Evolutionary conservation across 2,888 invertebrate species (phyloP).

Genomic region (Ennomos fuscantarius): DNA sequence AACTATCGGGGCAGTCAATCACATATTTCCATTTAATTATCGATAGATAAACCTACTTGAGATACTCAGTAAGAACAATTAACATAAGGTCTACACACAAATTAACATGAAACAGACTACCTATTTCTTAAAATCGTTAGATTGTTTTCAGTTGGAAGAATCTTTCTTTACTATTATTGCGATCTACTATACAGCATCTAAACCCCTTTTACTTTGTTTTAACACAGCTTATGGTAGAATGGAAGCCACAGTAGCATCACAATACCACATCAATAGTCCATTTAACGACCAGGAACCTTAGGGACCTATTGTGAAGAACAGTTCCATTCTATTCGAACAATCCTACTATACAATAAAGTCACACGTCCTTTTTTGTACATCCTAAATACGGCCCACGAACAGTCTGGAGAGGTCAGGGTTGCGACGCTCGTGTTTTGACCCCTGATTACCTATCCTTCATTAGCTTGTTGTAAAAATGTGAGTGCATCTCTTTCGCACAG

Average conservation of each 20-base stretch:
- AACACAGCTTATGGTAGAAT: not conserved
- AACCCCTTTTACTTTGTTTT: constrained; percentile 1
- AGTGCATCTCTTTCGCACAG: constrained; percentile 65
- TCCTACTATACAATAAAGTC: constrained; percentile 35
- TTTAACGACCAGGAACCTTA: constrained; percentile 20
- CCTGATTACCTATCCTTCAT: constrained; percentile 59
- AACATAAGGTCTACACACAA: no score
- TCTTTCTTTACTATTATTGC: no score
- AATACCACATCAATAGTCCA: constrained; percentile 12
- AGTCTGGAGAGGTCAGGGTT: constrained; percentile 81
- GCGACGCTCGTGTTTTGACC: constrained; percentile 83
- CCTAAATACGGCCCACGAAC: constrained; percentile 70
- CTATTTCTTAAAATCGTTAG: no score
- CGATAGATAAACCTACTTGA: no score
- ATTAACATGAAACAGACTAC: no score
- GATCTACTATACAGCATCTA: no score
- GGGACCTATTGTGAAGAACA: constrained; percentile 15
- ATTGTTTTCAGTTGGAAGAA: no score
- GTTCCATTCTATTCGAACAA: constrained; percentile 18
- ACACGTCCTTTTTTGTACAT: constrained; percentile 38
- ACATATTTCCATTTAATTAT: no score
- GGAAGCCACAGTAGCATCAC: constrained; percentile 2
- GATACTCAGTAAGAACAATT: no score
- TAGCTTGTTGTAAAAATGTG: constrained; percentile 51
- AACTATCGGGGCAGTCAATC: no score